A percentile compares a stretch with the other conserved stretches of the same genome.
Conservation (phyloP, 2,797 vertebrate genomes). For the Lithobates pipiens region DNA sequence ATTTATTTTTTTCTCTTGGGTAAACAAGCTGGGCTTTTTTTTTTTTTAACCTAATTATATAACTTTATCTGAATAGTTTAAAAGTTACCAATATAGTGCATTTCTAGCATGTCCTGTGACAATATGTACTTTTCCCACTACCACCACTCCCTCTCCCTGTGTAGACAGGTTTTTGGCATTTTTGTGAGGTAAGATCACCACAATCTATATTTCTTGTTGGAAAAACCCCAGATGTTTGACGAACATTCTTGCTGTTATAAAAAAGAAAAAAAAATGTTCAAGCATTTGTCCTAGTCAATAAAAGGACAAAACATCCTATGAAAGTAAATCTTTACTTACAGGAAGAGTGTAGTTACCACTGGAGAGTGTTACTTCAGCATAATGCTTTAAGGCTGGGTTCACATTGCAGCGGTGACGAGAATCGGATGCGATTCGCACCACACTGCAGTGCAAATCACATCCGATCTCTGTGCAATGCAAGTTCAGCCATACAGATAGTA, state of each 20-base stretch:
- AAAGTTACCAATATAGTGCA: no score
- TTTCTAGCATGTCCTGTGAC: no score
- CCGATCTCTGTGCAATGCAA: no score
- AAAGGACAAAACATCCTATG: conserved; percentile 13
- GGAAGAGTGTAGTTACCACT: not conserved
- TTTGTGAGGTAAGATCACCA: conserved; percentile 47
- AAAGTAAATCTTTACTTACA: not conserved
- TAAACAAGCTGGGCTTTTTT: no score
- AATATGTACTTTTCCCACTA: not conserved
- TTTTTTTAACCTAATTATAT: no score
- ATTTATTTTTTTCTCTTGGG: no score
- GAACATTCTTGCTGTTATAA: conserved; percentile 20
- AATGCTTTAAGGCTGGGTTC: no score
- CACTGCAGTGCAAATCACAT: no score
- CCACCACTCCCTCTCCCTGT: conserved; percentile 27
- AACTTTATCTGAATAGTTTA: no score
- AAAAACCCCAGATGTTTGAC: conserved; percentile 38
- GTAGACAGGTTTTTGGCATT: conserved; percentile 54
- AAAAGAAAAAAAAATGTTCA: conserved; percentile 6
- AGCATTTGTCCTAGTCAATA: conserved; percentile 21
- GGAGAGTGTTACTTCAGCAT: not conserved
- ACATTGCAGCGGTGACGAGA: no score
- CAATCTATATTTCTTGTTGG: conserved; percentile 28
- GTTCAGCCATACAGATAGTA: no score
- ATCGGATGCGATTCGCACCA: no score